These are phyloP conservation scores for Salticus scenicus DNA, from an alignment of 2,888 invertebrate species.

Conservation along the genomic window DNA sequence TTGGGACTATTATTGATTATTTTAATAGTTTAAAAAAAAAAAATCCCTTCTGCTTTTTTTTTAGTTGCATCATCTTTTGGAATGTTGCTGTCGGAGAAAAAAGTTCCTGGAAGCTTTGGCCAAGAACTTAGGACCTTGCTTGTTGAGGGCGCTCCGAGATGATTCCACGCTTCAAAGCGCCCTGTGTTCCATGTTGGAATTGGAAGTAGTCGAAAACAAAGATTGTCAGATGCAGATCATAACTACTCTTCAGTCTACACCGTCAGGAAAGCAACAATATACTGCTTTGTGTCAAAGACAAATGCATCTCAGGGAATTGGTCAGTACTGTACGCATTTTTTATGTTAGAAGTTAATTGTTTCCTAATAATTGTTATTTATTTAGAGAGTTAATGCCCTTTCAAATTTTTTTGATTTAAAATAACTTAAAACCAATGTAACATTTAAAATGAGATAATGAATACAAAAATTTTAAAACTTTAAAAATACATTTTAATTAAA, in stretches of 20 bases:
- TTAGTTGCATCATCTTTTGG: conserved; percentile 78
- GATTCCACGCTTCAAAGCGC: conserved; percentile 79
- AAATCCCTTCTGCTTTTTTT: too few species aligned
- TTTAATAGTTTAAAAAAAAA: too few species aligned
- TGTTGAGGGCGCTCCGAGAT: conserved; percentile 83
- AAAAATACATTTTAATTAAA: too few species aligned
- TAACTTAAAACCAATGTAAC: too few species aligned
- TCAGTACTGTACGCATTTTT: conserved; percentile 74
- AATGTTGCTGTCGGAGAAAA: conserved; percentile 85
- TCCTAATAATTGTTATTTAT: too few species aligned
- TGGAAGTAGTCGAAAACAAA: conserved; percentile 81
- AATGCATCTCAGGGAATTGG: conserved; percentile 84
- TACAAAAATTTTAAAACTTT: too few species aligned
- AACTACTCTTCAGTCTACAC: conserved; percentile 84
- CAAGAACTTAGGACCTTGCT: conserved; percentile 84
- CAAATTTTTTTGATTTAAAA: too few species aligned
- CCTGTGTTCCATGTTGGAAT: conserved; percentile 85
- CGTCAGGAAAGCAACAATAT: conserved; percentile 82
- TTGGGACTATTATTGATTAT: too few species aligned
- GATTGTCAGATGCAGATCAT: conserved; percentile 82
- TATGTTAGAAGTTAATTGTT: too few species aligned
- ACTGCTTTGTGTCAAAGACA: conserved; percentile 84
- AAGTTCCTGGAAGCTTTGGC: conserved; percentile 82
- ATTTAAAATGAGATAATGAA: too few species aligned
- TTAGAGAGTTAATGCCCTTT: too few species aligned